These are phyloP conservation scores for Drosophila buzzatii DNA, from an alignment of 2,888 invertebrate genomes.

Conservation along the genomic window DNA sequence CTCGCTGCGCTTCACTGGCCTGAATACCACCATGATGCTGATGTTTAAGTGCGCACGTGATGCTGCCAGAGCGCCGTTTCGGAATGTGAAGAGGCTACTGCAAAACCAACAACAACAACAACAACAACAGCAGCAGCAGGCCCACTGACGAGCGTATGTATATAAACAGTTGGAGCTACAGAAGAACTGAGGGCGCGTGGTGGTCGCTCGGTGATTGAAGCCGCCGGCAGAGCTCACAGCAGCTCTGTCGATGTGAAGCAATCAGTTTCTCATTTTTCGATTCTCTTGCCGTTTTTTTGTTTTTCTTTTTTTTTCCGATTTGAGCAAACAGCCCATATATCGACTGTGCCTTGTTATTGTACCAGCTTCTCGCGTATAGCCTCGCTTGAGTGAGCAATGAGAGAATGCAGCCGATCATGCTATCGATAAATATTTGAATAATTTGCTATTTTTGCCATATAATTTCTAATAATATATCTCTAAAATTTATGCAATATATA, in stretches of 20 bases:
- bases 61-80: slow-evolving; percentile 29
- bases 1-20: slow-evolving; percentile 63
- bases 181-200: neutral
- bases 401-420: too few species aligned
- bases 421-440: too few species aligned
- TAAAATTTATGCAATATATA: too few species aligned
- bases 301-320: slow-evolving; percentile 5
- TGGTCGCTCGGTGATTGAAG: slow-evolving; percentile 6
- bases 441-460: too few species aligned
- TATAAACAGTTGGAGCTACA: slow-evolving; percentile 7
- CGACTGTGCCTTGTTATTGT: slow-evolving; percentile 24
- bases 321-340: slow-evolving; percentile 39
- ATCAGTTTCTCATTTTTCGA: slow-evolving; percentile 44
- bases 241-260: slow-evolving; percentile 55
- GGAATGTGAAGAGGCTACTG: slow-evolving; percentile 34
- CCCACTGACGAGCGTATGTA: slow-evolving; percentile 1
- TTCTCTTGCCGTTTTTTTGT: too few species aligned
- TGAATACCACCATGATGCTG: slow-evolving; percentile 70
- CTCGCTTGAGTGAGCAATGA: too few species aligned
- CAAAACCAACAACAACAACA: slow-evolving; percentile 21
- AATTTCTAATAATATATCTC: too few species aligned
- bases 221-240: slow-evolving; percentile 5
- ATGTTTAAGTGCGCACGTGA: slow-evolving; percentile 78
- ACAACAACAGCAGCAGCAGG: neutral
- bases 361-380: neutral